These are phyloP conservation scores for Naja naja DNA, from an alignment of 2,113 vertebrate genomes.

Conservation along the genomic window DNA sequence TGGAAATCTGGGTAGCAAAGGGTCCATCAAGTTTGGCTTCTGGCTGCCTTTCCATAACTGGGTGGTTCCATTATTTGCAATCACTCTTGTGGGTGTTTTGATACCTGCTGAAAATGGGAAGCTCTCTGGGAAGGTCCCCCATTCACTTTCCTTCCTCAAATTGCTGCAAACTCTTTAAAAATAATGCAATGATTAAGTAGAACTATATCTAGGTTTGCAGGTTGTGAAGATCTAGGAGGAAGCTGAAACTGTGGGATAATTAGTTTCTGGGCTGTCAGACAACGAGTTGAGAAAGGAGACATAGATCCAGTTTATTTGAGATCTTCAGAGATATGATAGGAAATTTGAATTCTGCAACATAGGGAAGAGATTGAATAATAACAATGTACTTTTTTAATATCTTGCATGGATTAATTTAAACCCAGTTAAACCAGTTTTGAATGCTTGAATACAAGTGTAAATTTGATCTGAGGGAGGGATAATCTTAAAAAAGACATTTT, in stretches of 20 bases:
- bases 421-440: background rate
- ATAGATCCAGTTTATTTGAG: background rate
- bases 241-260: background rate
- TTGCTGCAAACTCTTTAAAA: background rate
- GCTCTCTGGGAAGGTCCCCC: background rate
- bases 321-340: background rate
- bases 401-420: background rate
- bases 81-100: background rate
- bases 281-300: background rate
- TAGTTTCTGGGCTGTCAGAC: background rate
- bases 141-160: background rate
- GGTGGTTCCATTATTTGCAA: background rate
- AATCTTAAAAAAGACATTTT: background rate
- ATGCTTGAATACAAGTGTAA: background rate
- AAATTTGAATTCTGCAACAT: background rate
- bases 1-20: background rate
- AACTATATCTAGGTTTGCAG: background rate
- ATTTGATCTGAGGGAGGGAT: background rate
- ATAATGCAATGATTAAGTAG: background rate
- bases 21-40: background rate
- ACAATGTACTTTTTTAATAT: background rate
- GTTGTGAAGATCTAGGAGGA: background rate
- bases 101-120: too few relatives aligned
- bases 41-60: background rate
- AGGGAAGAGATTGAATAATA: background rate